Percentiles rank a stretch among this genome's conserved stretches.
Conservation (phyloP, 2,113 vertebrate genomes). For the Neotoma lepida region DNA sequence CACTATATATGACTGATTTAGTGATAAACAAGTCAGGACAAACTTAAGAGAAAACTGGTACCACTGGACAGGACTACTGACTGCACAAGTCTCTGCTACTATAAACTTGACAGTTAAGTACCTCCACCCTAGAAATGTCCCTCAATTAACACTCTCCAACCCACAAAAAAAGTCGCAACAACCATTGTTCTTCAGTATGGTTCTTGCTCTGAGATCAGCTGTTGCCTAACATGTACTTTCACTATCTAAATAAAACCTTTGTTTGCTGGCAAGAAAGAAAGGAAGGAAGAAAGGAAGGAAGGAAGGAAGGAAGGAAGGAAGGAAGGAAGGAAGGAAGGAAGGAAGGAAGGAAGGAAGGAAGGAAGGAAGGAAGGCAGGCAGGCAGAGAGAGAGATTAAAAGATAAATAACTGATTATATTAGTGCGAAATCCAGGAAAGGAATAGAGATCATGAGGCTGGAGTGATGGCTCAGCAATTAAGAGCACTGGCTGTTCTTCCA, state of each 20-base stretch:
- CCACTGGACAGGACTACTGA: too few species aligned
- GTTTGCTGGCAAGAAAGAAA: not conserved
- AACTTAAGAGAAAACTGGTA: not conserved
- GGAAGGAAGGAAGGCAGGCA: too few species aligned
- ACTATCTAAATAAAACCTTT: not conserved
- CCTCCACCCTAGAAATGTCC: not conserved
- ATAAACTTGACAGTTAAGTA: not conserved
- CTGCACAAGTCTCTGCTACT: not conserved
- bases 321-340: not conserved
- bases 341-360: accelerated
- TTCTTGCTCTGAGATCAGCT: not conserved
- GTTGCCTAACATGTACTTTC: not conserved
- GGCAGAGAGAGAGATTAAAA: not conserved
- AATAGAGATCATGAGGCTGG: not conserved
- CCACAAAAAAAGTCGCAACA: too few species aligned
- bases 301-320: not conserved
- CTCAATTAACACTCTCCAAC: not conserved
- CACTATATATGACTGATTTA: not conserved
- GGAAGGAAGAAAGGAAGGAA: accelerated
- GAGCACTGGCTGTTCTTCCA: too few species aligned
- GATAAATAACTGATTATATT: not conserved
- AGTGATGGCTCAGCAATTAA: not conserved
- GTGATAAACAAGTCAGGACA: not conserved
- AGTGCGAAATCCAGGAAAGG: not conserved
- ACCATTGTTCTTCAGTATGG: not conserved